Base-by-base conservation (phyloP, 2,888 invertebrate species). In the Phyto melanocephala region DNA sequence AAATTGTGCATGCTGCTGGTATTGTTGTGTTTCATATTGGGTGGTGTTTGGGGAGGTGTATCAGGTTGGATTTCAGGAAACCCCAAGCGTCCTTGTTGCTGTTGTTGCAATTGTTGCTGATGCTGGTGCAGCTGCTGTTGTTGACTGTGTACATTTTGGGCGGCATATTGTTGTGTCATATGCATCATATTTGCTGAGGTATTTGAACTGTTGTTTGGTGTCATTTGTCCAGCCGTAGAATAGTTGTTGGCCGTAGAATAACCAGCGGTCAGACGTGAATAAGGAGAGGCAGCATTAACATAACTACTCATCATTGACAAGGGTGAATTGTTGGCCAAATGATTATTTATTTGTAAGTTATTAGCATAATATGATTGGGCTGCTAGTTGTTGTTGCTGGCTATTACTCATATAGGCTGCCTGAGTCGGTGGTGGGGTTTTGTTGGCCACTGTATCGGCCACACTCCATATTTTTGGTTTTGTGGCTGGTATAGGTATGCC, bases 401-500 rank as follows among this genome's bases (percentile, higher is more conserved):
- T 85, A 85, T 56, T 85, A 80, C 75, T 85, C 85, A 87, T 88
- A 76, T 89, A 88, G 86, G 87, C 82, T 86, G 71, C 85, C 86
- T 83, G 90, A 90, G 84, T 91, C 52, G 80, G 93, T n/a, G 96
- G 96, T 60, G 96, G 96, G 2, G 97, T 97, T 92, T 97, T 97
- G 92, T 97, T 97, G 45, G 97, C 97, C 60, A 97, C 97, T 84
- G 97, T 97, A 91, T 97, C 97, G 81, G 97, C 97, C 88, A 97
- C 92, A 65, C 97, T 97, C 98, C 97, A 98, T 89, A 98, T 98
- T 93, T 97, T 98, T 86, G 97, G 97, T 91, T 97, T 98, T 86
- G 96, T 95, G 77, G 97, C 96, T 80, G 96, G 96, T 87, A 97
- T 94, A 63, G 96, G 96, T 68, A 97, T 95, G 56, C 96, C 96